Evolutionary conservation across 2,888 invertebrate genomes (phyloP), one percentile per base, ranked within the genome.

Genomic region (Poecilus cupreus): DNA sequence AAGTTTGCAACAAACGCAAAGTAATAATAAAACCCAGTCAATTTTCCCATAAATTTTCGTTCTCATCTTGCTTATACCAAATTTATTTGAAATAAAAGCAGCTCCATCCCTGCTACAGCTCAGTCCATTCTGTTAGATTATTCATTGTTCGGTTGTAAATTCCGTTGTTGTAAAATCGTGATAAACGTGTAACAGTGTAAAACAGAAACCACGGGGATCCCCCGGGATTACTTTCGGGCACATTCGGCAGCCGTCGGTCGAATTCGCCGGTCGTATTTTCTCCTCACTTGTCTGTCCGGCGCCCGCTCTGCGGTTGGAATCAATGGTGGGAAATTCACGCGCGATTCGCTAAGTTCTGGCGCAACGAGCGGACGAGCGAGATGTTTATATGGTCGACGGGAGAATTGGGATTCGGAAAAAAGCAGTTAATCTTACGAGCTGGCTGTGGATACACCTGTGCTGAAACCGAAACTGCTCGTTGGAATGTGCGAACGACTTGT

Each of bases 121-220:
- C 54, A 54, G 54, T 54, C 54, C 18, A 24, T 24, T 57, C 5
- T 70, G 39, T 43, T 76, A 54, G 76, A 76, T 76, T 76, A 76
- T 57, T 76, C 76, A 76, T 76, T 76, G 54, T 76, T 20, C 18
- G 39, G 37, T 57, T 57, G 76, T 76, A 76, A 76, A 76, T 54
- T 76, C 70, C 32, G 76, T 37, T 54, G 76, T 54, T 76, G 76
- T 76, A 54, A 76, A 76, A 76, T 57, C 51, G 76, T 76, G 76
- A 76, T 76, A 76, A 76, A 76, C 76, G 76, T 76, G 13, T 51
- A 51, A 20, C 74, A 32, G 22, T 72, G 72, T 75, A 70, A 13
- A 70, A 43, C 43, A 43, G 43, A 43, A 70, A 70, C 70, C 70
- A 43, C 54, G 60, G 26, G 10, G 43, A 22, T 72, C 72, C 46